A percentile compares a stretch with the other conserved stretches of the same genome.
These are phyloP conservation scores for Spatulosminthurus flaviceps DNA, from an alignment of 2,888 invertebrate species.

Conservation along the genomic window DNA sequence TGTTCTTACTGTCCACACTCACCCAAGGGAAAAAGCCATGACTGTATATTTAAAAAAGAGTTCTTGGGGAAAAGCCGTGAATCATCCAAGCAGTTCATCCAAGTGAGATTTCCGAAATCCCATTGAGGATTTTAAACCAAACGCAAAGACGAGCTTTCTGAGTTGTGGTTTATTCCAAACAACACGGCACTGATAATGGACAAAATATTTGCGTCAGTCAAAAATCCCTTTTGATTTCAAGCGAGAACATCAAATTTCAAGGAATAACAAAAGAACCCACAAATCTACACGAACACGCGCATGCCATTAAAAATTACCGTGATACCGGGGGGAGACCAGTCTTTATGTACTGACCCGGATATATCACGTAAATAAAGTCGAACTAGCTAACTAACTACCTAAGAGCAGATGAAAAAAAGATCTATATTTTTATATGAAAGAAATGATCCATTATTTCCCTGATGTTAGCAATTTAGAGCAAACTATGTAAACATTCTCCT, in stretches of 20 bases:
- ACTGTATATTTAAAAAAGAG: neutral
- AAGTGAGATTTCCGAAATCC: no score
- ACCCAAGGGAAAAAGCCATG: neutral
- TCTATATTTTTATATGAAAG: no score
- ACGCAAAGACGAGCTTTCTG: neutral
- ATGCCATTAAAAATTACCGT: neutral
- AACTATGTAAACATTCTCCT: no score
- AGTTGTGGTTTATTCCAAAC: neutral
- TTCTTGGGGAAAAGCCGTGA: conserved; percentile 1
- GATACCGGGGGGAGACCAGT: no score
- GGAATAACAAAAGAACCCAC: neutral
- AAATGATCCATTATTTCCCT: no score
- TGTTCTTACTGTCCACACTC: no score
- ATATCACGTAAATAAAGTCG: no score
- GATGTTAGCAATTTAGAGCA: no score
- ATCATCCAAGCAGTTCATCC: neutral
- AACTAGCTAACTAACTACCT: no score
- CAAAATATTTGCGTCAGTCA: neutral
- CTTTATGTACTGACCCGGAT: no score
- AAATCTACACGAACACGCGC: no score
- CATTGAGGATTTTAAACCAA: neutral
- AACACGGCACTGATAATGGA: neutral
- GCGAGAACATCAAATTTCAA: neutral
- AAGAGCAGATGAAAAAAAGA: neutral
- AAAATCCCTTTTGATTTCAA: neutral